Conservation (phyloP, 2,888 invertebrate genomes). For the Resseliella maxima region DNA sequence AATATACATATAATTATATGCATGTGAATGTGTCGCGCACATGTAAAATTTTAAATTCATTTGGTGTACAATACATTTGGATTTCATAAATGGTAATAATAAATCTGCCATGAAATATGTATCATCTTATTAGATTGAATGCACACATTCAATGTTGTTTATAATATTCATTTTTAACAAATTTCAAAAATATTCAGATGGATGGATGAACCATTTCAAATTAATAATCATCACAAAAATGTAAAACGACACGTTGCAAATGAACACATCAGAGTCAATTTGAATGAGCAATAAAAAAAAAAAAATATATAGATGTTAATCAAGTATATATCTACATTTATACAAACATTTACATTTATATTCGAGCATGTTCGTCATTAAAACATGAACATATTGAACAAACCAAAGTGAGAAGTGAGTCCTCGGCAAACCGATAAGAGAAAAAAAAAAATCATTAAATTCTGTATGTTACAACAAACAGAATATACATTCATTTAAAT, state of each 20-base stretch:
- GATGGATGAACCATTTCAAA: not conserved
- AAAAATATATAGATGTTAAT: too few species aligned
- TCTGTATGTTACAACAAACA: slow-evolving; percentile 35
- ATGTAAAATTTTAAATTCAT: not conserved
- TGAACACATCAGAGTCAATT: not conserved
- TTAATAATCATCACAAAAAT: not conserved
- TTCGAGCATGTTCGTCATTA: slow-evolving; percentile 40
- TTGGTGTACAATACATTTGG: not conserved
- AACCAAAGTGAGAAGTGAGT: not conserved
- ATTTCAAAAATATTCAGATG: not conserved
- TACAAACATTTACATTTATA: slow-evolving; percentile 6
- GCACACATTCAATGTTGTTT: not conserved
- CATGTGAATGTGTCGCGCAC: not conserved
- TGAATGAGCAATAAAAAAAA: slow-evolving; percentile 37
- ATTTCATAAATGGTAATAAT: too few species aligned
- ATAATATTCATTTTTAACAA: not conserved
- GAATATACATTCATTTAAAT: slow-evolving; percentile 41
- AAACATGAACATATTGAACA: not conserved
- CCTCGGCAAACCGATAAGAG: not conserved
- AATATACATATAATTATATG: too few species aligned
- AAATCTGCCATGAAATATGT: not conserved
- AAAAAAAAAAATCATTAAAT: slow-evolving; percentile 12
- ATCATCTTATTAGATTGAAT: not conserved
- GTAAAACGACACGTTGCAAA: not conserved
- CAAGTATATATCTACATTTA: slow-evolving; percentile 13